Evolutionary conservation across 92 coral and sea anemone species (phyloP).

Genomic region (Virgularia gustaviana): DNA sequence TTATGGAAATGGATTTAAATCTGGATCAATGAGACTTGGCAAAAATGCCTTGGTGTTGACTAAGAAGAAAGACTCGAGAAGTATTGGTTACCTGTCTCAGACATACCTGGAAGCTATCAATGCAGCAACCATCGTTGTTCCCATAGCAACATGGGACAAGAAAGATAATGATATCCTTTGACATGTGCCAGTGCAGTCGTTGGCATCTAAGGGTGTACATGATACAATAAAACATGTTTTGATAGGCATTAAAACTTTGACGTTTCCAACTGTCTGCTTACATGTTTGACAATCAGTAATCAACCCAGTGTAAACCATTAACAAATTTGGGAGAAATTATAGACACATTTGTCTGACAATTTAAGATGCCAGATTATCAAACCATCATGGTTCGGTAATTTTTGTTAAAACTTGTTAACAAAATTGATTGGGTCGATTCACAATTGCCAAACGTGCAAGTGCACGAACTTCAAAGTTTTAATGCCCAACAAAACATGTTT

Average conservation of each 20-base stretch:
- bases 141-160: constrained; percentile 92
- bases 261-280: background rate
- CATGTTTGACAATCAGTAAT: too few species aligned
- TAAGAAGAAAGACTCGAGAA: constrained; percentile 54
- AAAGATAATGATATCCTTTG: constrained; percentile 79
- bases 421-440: too few species aligned
- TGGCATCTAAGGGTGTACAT: background rate
- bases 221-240: background rate
- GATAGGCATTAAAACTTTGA: background rate
- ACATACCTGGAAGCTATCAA: constrained; percentile 75
- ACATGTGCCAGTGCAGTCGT: too few species aligned
- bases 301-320: too few species aligned
- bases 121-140: constrained; percentile 94
- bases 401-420: background rate
- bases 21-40: constrained; percentile 98
- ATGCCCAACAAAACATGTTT: too few species aligned
- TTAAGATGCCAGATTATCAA: background rate
- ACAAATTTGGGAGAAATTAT: background rate
- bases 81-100: constrained; percentile 91
- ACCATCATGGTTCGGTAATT: background rate
- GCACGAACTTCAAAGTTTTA: too few species aligned
- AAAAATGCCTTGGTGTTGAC: constrained; percentile 86
- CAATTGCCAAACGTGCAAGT: too few species aligned
- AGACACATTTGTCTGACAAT: background rate
- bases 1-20: constrained; percentile 96